Conservation (phyloP, 2,888 invertebrate genomes). For the Nematopogon swammerdamellus region DNA sequence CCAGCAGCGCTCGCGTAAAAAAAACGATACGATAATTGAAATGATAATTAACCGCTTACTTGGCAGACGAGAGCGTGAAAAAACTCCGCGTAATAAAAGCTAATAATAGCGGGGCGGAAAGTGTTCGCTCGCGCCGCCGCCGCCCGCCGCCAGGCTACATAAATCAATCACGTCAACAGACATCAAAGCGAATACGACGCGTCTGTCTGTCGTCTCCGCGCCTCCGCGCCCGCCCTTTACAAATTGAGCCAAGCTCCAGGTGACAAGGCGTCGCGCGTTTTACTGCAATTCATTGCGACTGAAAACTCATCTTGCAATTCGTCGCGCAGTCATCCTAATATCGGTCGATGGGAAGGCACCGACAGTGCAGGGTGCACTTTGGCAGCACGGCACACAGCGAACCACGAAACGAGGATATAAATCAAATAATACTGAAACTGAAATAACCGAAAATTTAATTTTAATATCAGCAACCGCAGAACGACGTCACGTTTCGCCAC, state of each 20-base stretch:
- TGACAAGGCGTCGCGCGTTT: neutral
- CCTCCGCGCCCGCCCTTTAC: neutral
- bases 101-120: neutral
- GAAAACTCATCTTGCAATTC: too few relatives aligned
- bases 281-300: neutral
- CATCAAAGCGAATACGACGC: neutral
- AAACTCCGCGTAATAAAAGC: neutral
- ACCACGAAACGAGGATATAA: too few relatives aligned
- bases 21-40: neutral
- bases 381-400: too few relatives aligned
- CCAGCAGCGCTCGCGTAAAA: neutral
- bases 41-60: neutral
- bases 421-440: too few relatives aligned
- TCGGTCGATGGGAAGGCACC: too few relatives aligned
- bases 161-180: neutral
- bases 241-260: neutral
- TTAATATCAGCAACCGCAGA: too few relatives aligned
- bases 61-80: neutral
- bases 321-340: too few relatives aligned
- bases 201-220: too few relatives aligned
- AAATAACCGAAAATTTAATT: too few relatives aligned
- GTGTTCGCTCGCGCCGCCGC: neutral
- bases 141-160: neutral
- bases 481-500: too few relatives aligned
- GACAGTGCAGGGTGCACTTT: too few relatives aligned